These are phyloP conservation scores for Trogon surrucura DNA, from an alignment of 2,113 vertebrate genomes.

Conservation along the genomic window DNA sequence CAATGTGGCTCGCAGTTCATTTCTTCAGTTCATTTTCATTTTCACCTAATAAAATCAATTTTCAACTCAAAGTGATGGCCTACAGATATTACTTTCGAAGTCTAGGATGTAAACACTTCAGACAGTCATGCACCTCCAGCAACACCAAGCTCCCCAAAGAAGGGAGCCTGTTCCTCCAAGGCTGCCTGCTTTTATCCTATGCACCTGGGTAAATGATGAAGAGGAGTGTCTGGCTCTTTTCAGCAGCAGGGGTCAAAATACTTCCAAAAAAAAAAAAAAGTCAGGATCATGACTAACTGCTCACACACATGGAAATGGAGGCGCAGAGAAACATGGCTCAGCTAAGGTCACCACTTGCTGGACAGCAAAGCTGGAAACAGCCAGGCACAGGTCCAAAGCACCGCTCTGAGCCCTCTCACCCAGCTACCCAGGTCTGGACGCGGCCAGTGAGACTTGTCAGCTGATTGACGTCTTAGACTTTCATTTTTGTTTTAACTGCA, in stretches of 20 bases:
- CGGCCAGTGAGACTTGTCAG: background rate
- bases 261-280: background rate
- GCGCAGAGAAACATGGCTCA: background rate
- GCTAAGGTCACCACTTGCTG: background rate
- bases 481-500: background rate
- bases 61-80: slow-evolving; percentile 62
- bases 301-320: background rate
- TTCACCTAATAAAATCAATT: slow-evolving; percentile 73
- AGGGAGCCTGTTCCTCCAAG: slow-evolving; percentile 11
- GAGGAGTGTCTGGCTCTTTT: slow-evolving; percentile 57
- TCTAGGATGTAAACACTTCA: slow-evolving; percentile 52
- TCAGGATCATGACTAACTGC: background rate
- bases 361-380: background rate
- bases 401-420: background rate
- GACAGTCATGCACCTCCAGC: slow-evolving; percentile 27
- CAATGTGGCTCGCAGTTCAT: slow-evolving; percentile 47
- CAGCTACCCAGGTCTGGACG: background rate
- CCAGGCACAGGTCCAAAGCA: background rate
- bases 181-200: slow-evolving; percentile 37
- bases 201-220: background rate
- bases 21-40: slow-evolving; percentile 68
- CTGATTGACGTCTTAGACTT: background rate
- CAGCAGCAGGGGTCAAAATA: slow-evolving; percentile 57
- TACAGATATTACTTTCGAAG: slow-evolving; percentile 62
- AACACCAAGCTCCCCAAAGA: background rate